Conservation (phyloP, 2,113 vertebrate genomes). For the Neodontobutis hainanensis region DNA sequence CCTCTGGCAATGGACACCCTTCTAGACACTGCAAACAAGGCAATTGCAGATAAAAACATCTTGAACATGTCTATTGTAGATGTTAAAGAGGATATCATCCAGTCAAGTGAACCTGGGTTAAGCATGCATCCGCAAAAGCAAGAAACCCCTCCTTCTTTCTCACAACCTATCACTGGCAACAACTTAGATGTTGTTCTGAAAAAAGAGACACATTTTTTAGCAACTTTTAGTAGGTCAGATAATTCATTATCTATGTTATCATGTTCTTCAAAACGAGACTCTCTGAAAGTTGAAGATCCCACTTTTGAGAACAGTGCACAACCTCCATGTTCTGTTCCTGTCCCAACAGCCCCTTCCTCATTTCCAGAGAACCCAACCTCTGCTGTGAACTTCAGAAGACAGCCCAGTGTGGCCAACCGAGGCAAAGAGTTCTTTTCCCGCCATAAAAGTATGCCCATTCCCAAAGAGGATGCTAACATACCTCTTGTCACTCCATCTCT, state of each 20-base stretch:
- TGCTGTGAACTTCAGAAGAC: slow-evolving; percentile 71
- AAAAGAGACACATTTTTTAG: slow-evolving; percentile 19
- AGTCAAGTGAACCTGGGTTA: slow-evolving; percentile 3
- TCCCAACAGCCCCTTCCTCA: slow-evolving; percentile 17
- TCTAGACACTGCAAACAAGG: slow-evolving; percentile 34
- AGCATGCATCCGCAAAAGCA: slow-evolving; percentile 11
- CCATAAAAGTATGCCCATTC: slow-evolving; percentile 75
- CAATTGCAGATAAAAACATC: slow-evolving; percentile 11
- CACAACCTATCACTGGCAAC: slow-evolving; percentile 14
- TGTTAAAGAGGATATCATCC: not conserved
- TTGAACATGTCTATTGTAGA: not conserved
- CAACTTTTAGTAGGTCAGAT: slow-evolving; percentile 22
- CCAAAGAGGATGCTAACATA: slow-evolving; percentile 87
- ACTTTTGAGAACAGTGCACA: slow-evolving; percentile 10
- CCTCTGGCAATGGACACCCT: slow-evolving; percentile 44
- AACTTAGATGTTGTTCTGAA: not conserved
- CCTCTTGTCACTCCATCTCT: slow-evolving; percentile 93
- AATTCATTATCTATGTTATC: not conserved
- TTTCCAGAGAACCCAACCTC: slow-evolving; percentile 58
- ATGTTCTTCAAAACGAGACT: slow-evolving; percentile 12
- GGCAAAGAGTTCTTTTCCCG: slow-evolving; percentile 78
- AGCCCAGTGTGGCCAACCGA: slow-evolving; percentile 56
- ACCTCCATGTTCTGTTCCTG: slow-evolving; percentile 15
- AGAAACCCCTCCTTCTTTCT: slow-evolving; percentile 21
- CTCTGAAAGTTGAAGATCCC: slow-evolving; percentile 47